Evolutionary conservation across 2,113 vertebrate species (phyloP).

Genomic region (Sphaerodactylus townsendi): DNA sequence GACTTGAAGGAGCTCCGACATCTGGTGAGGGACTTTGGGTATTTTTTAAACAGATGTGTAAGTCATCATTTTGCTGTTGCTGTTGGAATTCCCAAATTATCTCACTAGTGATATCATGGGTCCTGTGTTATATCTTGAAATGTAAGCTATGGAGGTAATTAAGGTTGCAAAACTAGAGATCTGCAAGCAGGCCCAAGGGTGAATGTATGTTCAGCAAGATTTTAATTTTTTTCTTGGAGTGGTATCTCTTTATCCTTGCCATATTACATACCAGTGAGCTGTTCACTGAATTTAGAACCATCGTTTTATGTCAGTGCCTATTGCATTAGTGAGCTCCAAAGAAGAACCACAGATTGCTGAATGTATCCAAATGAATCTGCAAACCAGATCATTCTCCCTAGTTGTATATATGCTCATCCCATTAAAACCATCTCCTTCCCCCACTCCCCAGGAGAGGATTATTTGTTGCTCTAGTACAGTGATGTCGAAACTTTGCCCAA

Average conservation of each 20-base stretch:
- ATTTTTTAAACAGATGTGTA: background rate
- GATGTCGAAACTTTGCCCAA: too few species aligned
- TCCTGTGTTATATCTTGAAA: background rate
- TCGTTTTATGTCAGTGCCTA: too few species aligned
- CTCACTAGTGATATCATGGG: background rate
- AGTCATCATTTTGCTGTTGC: constrained; percentile 1
- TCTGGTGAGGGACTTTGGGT: constrained; percentile 80
- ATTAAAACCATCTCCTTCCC: too few species aligned
- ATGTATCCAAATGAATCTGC: too few species aligned
- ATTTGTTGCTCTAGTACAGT: too few species aligned
- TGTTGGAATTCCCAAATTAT: background rate
- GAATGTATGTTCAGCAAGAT: too few species aligned
- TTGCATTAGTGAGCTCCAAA: too few species aligned
- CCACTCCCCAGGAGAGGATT: too few species aligned
- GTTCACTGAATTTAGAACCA: background rate
- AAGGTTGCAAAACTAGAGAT: background rate
- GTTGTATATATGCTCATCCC: too few species aligned
- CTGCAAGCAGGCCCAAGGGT: background rate
- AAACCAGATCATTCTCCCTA: too few species aligned
- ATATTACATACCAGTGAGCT: background rate
- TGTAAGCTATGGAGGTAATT: background rate
- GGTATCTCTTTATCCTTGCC: background rate
- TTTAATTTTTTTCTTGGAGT: background rate
- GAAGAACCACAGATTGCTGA: too few species aligned
- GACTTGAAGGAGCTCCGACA: constrained; percentile 93